Base-by-base conservation (phyloP, 2,113 vertebrate genomes). In the Hippocampus barbouri region DNA sequence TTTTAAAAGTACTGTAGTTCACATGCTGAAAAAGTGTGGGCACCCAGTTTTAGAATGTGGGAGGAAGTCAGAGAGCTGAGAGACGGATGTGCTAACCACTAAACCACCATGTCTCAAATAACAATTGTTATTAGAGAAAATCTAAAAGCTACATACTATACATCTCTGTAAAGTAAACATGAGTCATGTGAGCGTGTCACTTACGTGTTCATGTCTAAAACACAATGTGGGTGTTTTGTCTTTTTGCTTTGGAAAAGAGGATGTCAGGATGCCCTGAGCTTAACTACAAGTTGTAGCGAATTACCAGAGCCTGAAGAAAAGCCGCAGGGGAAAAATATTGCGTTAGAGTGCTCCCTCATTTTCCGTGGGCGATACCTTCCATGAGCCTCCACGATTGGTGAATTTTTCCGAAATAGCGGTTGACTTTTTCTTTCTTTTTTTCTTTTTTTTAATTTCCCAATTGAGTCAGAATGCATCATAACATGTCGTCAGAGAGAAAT, bases 191-290 rank as follows among this genome's bases (percentile, higher is more conserved):
- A 27, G 25, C 16, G 25, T 59, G 3, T 25, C 4, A 7, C 11
- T 1, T 11, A 14, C 30, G 34, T 49, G 18, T 51, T 18, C 34
- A 23, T 38, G 18, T 6, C 34, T 38, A 38, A 38, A 38, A 38
- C 5, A 38, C 34, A 57, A 3, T 14, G 38, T 12, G 27, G 8
- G n/a, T 64, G 62, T 66, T 27, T 40, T 15, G 21, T 76, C 9
- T 66, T 12, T 79, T 76, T 80, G 66, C 38, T 65, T 38, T 60
- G 49, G 5, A 71, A 70, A 0, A 62, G 15, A 68, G 21, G 27
- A 51, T 0, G 20, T 5, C 54, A 27, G 54, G 21, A 25, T 57
- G 0, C 16, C 18, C 14, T n/a, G 6, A 54, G 23, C 12, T 38
- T 15, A 6, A 2, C 66, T 68, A 20, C n/a, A 40, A 68, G 68